Base-by-base conservation (phyloP, 92 coral and sea anemone genomes). In the Heliopora coerulea region DNA sequence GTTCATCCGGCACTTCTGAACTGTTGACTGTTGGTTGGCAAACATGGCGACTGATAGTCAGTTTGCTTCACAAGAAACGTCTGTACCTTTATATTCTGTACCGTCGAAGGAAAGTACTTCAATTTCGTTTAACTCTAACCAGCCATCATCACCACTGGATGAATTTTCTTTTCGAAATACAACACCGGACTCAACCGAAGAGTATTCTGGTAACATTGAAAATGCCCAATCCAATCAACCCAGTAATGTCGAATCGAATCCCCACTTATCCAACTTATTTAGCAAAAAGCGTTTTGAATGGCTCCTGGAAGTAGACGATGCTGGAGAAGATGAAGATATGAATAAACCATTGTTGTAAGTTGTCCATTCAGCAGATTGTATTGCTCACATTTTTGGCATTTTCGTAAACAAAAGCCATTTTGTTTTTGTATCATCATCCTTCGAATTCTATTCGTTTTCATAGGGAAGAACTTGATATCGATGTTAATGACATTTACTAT, bases 391-490 rank as follows among this genome's bases (percentile, higher is more conserved):
- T n/a, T n/a, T n/a, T n/a, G n/a, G n/a, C n/a, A n/a, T n/a, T n/a
- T n/a, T n/a, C n/a, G n/a, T n/a, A n/a, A n/a, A 37, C 42, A 37
- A 12, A 5, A 12, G 42, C 42, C 42, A 37, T 37, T 5, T 37
- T 37, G 42, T 37, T n/a, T n/a, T n/a, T n/a, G n/a, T 6, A 46
- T 15, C 15, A 15, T 46, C 15, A 8, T 0, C 60, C 15, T 24
- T 49, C 2, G n/a, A n/a, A n/a, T n/a, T n/a, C n/a, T n/a, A n/a
- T 32, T 72, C 1, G 8, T 31, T 32, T 56, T 89, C 73, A 14
- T 39, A 91, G 99, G 78, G 99, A 95, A 80, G 99, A 95, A 49
- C 82, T 95, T 28, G 99, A 95, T 78, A 95, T 95, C 49, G 96
- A 95, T 52, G 81, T 91, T 15, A 83, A 84, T 56, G 99, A 95